Evolutionary conservation across 2,888 invertebrate species (phyloP).

Genomic region (Alsophila aescularia): DNA sequence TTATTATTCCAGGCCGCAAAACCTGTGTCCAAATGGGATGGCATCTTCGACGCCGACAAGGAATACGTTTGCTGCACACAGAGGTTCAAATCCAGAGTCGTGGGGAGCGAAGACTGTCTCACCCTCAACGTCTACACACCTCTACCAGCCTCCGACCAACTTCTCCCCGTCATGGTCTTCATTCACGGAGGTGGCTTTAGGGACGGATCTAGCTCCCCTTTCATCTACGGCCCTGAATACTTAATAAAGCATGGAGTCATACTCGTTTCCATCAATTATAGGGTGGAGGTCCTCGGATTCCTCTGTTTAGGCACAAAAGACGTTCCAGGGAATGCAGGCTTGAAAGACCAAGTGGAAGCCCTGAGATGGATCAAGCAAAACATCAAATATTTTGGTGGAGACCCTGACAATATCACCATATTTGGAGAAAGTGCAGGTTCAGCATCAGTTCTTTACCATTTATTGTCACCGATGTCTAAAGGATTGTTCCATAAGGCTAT

Average conservation of each 20-base stretch:
- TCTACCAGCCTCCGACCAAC: conserved; percentile 26
- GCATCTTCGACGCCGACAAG: conserved; percentile 58
- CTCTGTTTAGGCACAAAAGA: conserved; percentile 70
- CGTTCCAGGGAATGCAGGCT: conserved; percentile 72
- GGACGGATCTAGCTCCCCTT: conserved; percentile 69
- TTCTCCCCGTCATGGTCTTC: conserved; percentile 72
- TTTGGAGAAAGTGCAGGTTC: conserved; percentile 80
- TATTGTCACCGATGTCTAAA: conserved; percentile 70
- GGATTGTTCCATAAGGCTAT: conserved; percentile 72
- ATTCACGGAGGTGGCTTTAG: conserved; percentile 77
- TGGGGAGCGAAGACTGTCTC: conserved; percentile 70
- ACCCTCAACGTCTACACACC: conserved; percentile 72
- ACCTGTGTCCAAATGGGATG: conserved; percentile 61
- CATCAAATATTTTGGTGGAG: conserved; percentile 68
- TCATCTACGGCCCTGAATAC: conserved; percentile 70
- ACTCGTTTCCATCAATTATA: conserved; percentile 72
- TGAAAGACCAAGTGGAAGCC: conserved; percentile 76
- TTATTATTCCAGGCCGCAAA: conserved; percentile 50
- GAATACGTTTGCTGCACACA: conserved; percentile 70
- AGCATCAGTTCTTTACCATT: conserved; percentile 67
- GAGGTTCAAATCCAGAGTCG: conserved; percentile 54
- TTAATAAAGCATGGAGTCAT: conserved; percentile 65
- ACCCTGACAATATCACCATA: conserved; percentile 69
- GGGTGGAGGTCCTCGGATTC: conserved; percentile 73
- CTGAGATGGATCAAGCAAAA: conserved; percentile 69